Evolutionary conservation across 2,113 vertebrate species (phyloP).

Genomic region (Cervus canadensis): DNA sequence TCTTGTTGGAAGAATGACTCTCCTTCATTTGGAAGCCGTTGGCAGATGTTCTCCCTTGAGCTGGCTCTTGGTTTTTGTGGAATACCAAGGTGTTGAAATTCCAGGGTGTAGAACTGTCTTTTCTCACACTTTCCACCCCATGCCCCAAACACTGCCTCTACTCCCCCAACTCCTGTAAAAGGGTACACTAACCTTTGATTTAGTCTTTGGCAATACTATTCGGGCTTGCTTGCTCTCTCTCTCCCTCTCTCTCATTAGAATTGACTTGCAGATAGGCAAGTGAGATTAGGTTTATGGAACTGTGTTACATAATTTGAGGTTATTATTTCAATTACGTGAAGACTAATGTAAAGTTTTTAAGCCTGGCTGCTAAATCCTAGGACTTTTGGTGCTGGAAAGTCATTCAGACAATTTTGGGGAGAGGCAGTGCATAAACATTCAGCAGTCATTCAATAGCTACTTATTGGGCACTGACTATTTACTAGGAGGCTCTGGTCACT

Average conservation of each 20-base stretch:
- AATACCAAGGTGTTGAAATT: constrained; percentile 66
- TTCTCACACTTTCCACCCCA: background rate
- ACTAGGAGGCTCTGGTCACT: background rate
- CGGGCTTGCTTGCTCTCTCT: background rate
- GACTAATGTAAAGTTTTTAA: background rate
- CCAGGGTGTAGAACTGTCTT: background rate
- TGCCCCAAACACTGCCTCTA: background rate
- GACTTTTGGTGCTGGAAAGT: background rate
- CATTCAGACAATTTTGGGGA: background rate
- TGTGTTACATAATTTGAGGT: background rate
- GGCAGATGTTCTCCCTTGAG: constrained; percentile 71
- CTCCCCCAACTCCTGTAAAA: rapidly evolving
- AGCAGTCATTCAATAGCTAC: background rate
- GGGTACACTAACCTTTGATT: background rate
- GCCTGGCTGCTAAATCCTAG: background rate
- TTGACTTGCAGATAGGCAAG: background rate
- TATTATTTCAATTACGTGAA: background rate
- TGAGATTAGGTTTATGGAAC: background rate
- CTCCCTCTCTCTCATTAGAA: background rate
- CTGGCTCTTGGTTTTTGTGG: constrained; percentile 35
- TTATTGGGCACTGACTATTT: background rate
- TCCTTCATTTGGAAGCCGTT: constrained; percentile 50
- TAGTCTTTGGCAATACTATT: background rate
- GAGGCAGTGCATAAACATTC: background rate
- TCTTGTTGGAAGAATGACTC: constrained; percentile 76